These are phyloP conservation scores for Eupeodes luniger DNA, from an alignment of 2,888 invertebrate genomes.

Conservation along the genomic window DNA sequence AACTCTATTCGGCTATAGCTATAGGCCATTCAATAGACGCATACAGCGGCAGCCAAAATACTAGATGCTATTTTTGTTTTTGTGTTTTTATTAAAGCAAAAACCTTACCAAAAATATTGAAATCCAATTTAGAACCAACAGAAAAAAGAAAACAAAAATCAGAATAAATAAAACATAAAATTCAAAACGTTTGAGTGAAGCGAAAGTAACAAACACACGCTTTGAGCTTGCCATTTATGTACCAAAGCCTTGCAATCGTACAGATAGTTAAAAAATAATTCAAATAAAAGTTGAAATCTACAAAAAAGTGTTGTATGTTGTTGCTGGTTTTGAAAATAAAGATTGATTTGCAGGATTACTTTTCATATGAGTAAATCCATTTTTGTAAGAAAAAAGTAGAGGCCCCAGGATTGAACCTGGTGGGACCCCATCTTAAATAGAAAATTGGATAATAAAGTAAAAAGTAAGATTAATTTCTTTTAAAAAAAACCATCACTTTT, in stretches of 20 bases:
- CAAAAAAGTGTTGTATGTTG: neutral
- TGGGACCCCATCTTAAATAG: no score
- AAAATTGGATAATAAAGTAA: no score
- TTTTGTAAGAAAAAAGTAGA: no score
- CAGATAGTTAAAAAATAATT: neutral
- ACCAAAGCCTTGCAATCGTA: neutral
- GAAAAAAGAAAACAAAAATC: neutral
- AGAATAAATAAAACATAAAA: neutral
- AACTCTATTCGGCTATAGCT: neutral
- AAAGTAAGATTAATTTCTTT: no score
- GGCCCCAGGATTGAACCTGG: no score
- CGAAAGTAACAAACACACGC: neutral
- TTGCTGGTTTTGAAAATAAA: neutral
- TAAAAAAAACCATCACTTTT: no score
- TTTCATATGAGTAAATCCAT: no score
- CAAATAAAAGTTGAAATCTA: neutral
- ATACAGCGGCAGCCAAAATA: neutral
- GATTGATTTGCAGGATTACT: no score
- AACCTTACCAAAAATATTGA: neutral
- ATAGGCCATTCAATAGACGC: neutral
- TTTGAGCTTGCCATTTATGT: neutral
- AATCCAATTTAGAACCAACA: neutral
- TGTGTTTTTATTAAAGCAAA: neutral
- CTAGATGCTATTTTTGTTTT: no score
- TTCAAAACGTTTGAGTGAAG: conserved; percentile 24